These are phyloP conservation scores for Dendrocincla tyrannina DNA, from an alignment of 2,797 vertebrate species.

Conservation along the genomic window DNA sequence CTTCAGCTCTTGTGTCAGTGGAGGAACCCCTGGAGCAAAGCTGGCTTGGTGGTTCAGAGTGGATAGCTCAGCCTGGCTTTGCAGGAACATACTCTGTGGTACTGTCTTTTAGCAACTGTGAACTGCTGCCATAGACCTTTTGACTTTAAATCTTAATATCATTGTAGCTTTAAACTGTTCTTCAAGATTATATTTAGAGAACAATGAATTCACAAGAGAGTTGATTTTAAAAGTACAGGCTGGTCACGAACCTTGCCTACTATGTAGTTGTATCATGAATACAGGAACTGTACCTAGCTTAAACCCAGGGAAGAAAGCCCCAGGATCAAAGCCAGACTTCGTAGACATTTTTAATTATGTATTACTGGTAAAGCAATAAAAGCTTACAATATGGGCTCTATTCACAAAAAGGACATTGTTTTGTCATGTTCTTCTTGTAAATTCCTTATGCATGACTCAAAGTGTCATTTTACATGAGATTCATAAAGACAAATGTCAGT, in stretches of 20 bases:
- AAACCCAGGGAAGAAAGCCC: constrained; percentile 39
- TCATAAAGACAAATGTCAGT: constrained; percentile 71
- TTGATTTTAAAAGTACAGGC: constrained; percentile 22
- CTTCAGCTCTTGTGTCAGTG: neutral
- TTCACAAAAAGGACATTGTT: constrained; percentile 73
- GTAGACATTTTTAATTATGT: constrained; percentile 73
- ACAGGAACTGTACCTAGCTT: constrained; percentile 55
- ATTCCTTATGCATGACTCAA: constrained; percentile 71
- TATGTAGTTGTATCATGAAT: neutral
- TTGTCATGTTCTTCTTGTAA: constrained; percentile 74
- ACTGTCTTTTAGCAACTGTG: neutral
- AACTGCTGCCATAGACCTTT: neutral
- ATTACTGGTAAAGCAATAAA: constrained; percentile 73
- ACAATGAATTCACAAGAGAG: constrained; percentile 8
- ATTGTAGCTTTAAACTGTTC: constrained; percentile 9
- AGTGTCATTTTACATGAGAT: constrained; percentile 72
- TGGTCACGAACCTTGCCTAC: constrained; percentile 30
- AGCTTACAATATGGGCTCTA: constrained; percentile 58
- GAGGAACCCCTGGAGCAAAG: neutral
- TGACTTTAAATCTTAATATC: neutral
- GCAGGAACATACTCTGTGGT: neutral
- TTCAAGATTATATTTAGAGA: neutral
- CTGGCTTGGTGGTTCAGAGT: neutral
- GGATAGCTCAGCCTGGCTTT: neutral
- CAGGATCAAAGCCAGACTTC: constrained; percentile 70